Evolutionary conservation across 2,113 vertebrate genomes (phyloP).

Genomic region (Sakesphorus luctuosus): DNA sequence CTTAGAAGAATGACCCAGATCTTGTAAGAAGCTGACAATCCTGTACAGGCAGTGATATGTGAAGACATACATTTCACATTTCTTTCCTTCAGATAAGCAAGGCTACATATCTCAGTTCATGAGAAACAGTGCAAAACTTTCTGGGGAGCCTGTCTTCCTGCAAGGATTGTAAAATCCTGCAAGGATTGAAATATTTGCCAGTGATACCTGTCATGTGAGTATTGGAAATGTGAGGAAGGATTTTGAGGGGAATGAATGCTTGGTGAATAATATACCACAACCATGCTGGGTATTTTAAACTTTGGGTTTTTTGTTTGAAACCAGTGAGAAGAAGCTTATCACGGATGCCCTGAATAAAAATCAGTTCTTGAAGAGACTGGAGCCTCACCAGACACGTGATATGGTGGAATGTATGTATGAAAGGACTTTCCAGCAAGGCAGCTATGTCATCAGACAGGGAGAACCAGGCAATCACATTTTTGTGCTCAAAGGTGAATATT

Average conservation of each 20-base stretch:
- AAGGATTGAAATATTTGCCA: neutral
- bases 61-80: neutral
- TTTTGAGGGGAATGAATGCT: neutral
- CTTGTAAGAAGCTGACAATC: neutral
- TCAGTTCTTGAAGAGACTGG: conserved; percentile 90
- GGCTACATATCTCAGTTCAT: neutral
- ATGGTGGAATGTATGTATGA: conserved; percentile 97
- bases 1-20: neutral
- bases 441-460: conserved; percentile 87
- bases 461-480: conserved; percentile 91
- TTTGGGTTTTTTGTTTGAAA: neutral
- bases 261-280: neutral
- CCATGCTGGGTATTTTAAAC: neutral
- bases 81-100: neutral
- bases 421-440: conserved; percentile 86
- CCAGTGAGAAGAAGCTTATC: conserved; percentile 90
- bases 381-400: conserved; percentile 88
- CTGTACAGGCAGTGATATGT: neutral
- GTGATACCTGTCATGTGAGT: neutral
- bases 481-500: conserved; percentile 85
- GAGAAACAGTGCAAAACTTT: neutral
- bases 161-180: neutral
- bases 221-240: neutral
- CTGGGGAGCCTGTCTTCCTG: neutral
- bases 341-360: conserved; percentile 89